Evolutionary conservation across 2,797 vertebrate species (phyloP), one percentile per base, ranked within the genome.

Genomic region (Alauda arvensis): DNA sequence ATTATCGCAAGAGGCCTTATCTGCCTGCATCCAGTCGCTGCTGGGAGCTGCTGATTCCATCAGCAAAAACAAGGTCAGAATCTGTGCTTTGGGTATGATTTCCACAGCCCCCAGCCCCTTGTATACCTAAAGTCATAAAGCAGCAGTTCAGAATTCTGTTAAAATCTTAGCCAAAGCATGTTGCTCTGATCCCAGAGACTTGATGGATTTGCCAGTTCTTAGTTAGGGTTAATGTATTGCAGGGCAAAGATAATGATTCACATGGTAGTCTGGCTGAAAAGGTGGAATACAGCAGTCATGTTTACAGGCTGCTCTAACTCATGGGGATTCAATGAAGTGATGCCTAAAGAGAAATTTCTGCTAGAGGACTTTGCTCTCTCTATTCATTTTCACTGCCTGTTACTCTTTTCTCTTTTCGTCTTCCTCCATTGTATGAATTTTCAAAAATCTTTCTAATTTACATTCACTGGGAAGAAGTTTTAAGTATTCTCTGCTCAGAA

Each of bases 1-100:
- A 94, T 97, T 99, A 95, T 99, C 99, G 19, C 99, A 99, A 96
- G 99, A 99, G 95, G 98, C 99, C 33, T 97, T 99, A 95, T 99
- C 98, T 78, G 99, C 99, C 83, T 99, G 99, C 94, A 99, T 99
- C 96, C 98, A 98, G 95, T 99, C 98, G 4, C 96, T 99, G 79
- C 97, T 99, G 88, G 98, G 97, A 97, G 99, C 99, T 39, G 98
- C 98, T 13, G 99, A 99, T 90, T 97, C 98, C 76, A 99, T 99
- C 96, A 96, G 98, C 89, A 99, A 98, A 97, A 99, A 97, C 96
- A 99, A 99, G 99, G 99, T 99, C 96, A 97, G 98, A 95, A 91
- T 94, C 45, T 74, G 83, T 90, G 43, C 62, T 92, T 74, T 83
- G 51, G 63, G 3, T 74, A 77, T 56, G 49, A 75, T 70, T 87